A percentile compares a stretch with the other conserved stretches of the same genome.
These are phyloP conservation scores for Proteles cristata DNA, from an alignment of 2,113 vertebrate species.

Conservation along the genomic window DNA sequence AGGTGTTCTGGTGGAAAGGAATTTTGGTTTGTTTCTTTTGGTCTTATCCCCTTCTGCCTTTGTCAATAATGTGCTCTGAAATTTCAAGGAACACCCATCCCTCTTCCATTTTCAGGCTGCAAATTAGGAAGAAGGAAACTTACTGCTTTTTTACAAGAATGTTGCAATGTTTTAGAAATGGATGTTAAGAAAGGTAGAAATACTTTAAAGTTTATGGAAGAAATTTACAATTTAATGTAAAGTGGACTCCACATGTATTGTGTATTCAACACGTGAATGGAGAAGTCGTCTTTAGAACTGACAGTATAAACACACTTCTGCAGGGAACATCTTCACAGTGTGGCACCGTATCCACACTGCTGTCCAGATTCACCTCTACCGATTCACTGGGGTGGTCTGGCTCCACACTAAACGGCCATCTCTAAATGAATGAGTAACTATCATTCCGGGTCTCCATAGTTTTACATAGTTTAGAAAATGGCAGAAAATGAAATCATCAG, in stretches of 20 bases:
- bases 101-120: conserved; percentile 4
- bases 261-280: neutral
- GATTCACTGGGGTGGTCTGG: neutral
- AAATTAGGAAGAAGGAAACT: conserved; percentile 29
- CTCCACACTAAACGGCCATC: neutral
- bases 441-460: neutral
- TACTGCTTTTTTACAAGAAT: neutral
- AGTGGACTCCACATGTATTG: neutral
- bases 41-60: neutral
- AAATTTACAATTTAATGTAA: neutral
- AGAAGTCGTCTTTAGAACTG: neutral
- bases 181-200: neutral
- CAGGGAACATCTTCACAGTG: too few relatives aligned
- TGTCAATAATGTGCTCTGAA: neutral
- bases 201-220: conserved; percentile 30
- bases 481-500: conserved; percentile 31
- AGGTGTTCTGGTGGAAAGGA: conserved; percentile 20
- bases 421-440: neutral
- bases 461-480: conserved; percentile 1
- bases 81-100: neutral
- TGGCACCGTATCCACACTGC: neutral
- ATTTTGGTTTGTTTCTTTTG: conserved; percentile 14
- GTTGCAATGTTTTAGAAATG: neutral
- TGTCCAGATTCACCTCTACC: neutral
- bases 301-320: neutral